Evolutionary conservation across 2,888 invertebrate genomes (phyloP), one percentile per base, ranked within the genome.

Genomic region (Calameuta pallipes): DNA sequence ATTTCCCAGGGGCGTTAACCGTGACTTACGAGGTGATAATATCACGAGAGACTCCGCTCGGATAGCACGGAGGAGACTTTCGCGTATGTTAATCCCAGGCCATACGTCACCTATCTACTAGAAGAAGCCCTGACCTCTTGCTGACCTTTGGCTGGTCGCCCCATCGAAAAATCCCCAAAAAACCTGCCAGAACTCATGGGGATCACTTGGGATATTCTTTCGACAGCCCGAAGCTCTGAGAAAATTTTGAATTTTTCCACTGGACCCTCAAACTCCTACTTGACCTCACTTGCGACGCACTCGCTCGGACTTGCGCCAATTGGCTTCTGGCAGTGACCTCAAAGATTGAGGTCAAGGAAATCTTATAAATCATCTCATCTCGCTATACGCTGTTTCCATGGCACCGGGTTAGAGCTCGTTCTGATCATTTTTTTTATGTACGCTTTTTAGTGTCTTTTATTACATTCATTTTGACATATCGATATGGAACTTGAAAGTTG

Each of bases 1-100:
- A 87, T 87, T 87, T 87, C 85, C 87, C 86, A 79, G 75, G 85
- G 85, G 85, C 79, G 77, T 86, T 84, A 82, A 83, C 83, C 81
- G 73, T 82, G 82, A 82, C 83, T 85, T 85, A 84, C 78, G 80
- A 83, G 79, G 79, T 81, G 80, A 74, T 75, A 76, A 75, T 75
- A 76, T 69, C 71, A 69, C 33, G 34, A 74, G 34, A 74, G 76
- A 35, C 71, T 23, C 35, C 71, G 71, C 31, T 35, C 71, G 71
- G 56, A 56, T 56, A 56, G 41, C 23, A 56, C 71, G 71, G 71
- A 71, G 33, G 30, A 71, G 71, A 71, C 30, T 56, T 56, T 56
- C 56, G 23, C 23, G 23, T 56, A 56, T 56, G 71, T 9, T 71
- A 71, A 71, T 30, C 3, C 11, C 11, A 36, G 3, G n/a, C 0